Base-by-base conservation (phyloP, 2,113 vertebrate species). In the Oncorhynchus masou region DNA sequence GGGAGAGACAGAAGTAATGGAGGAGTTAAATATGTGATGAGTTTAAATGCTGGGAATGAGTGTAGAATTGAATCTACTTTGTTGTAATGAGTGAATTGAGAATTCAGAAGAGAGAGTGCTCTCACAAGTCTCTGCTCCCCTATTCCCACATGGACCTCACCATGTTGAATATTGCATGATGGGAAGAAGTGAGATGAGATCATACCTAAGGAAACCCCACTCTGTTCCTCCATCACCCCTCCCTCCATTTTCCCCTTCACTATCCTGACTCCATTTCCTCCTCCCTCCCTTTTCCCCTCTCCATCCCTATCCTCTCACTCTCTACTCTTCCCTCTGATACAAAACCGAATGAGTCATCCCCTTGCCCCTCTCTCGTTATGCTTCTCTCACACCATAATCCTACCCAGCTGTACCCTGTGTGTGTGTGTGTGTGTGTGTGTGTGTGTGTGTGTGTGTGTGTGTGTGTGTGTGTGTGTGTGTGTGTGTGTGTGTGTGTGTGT, bases 141-240 rank as follows among this genome's bases (percentile, higher is more conserved):
- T 83, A 79, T 2, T 75, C 0, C 64, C 74, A 82, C 1, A 31
- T 80, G 87, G 90, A 87, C 84, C 0, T 31, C 85, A 75, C 73
- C 82, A 6, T 0, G 19, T 80, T 88, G 84, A 83, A 68, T 0
- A 81, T 31, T 82, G 51, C 15, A 66, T 77, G 48, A 22, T 54
- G 24, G 1, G 75, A 83, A 68, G 70, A 74, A 34, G 29, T 39
- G 60, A 31, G 75, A 85, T 85, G 83, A 85, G 86, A 81, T 87
- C 83, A 87, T 85, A 76, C 71, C 80, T 76, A 68, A 81, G 77
- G 80, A 73, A 80, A 83, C 74, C 74, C 81, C 79, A 60, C 68
- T 74, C 57, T 34, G 19, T 29, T 29, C 29, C 49, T 68, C 49
- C 29, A 22, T 31, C 57, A 19, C 8, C 4, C 12, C 29, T 70